These are phyloP conservation scores for Ochropleura leucogaster DNA, from an alignment of 2,888 invertebrate species.

Conservation along the genomic window DNA sequence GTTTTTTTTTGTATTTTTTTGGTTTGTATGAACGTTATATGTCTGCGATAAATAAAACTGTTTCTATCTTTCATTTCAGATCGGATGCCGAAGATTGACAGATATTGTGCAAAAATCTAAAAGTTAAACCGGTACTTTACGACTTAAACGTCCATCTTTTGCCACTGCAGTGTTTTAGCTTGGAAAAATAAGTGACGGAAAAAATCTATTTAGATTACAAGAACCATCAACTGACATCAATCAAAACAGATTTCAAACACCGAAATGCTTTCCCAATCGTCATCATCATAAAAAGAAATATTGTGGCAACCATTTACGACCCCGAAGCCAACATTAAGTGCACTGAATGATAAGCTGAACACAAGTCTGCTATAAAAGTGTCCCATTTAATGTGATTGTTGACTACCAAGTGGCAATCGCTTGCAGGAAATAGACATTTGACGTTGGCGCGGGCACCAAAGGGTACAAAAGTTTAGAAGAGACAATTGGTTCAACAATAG, in stretches of 20 bases:
- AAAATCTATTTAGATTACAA: background rate
- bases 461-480: constrained; percentile 46
- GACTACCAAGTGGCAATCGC: constrained; percentile 75
- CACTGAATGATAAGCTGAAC: constrained; percentile 57
- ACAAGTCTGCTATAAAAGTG: constrained; percentile 61
- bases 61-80: too few species aligned
- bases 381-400: constrained; percentile 74
- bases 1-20: too few species aligned
- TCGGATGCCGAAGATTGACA: too few species aligned
- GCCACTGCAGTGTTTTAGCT: too few species aligned
- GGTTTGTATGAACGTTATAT: too few species aligned
- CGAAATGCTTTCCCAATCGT: constrained; percentile 42
- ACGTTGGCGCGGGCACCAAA: constrained; percentile 43
- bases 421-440: constrained; percentile 74
- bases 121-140: too few species aligned
- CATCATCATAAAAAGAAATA: constrained; percentile 57
- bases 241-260: constrained; percentile 4
- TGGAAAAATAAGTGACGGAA: too few species aligned
- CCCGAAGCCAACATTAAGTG: constrained; percentile 46
- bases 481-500: constrained; percentile 32
- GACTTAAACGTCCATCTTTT: too few species aligned
- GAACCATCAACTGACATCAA: background rate
- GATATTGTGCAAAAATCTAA: too few species aligned
- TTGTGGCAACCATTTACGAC: constrained; percentile 38
- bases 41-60: too few species aligned